Evolutionary conservation across 2,797 vertebrate genomes (phyloP).

Genomic region (Macropus fuliginosus): DNA sequence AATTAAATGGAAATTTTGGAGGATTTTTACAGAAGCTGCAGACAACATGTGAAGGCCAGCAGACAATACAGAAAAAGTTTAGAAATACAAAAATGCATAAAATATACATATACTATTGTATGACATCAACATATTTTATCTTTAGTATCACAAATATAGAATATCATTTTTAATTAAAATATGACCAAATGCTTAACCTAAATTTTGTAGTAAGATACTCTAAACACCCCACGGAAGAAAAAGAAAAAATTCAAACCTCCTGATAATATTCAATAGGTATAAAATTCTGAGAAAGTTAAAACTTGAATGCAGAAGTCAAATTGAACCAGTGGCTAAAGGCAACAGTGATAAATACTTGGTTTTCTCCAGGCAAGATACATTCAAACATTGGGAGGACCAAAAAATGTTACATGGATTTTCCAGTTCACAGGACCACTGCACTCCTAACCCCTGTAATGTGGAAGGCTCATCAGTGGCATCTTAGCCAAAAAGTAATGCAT

Average conservation of each 20-base stretch:
- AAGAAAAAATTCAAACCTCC: neutral
- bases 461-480: neutral
- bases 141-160: neutral
- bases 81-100: neutral
- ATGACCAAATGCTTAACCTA: neutral
- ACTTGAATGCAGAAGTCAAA: neutral
- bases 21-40: neutral
- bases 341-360: neutral
- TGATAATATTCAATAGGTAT: neutral
- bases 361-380: neutral
- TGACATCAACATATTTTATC: neutral
- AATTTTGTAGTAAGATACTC: neutral
- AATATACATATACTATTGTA: neutral
- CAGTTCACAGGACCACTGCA: neutral
- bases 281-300: neutral
- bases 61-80: neutral
- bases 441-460: neutral
- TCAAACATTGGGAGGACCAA: neutral
- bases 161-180: neutral
- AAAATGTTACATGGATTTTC: neutral
- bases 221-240: neutral
- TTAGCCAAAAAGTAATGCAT: neutral
- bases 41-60: neutral
- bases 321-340: neutral
- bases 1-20: neutral